Percentiles rank a stretch among this genome's conserved stretches.
These are phyloP conservation scores for Dendrolimus houi DNA, from an alignment of 2,888 invertebrate genomes.

Conservation along the genomic window DNA sequence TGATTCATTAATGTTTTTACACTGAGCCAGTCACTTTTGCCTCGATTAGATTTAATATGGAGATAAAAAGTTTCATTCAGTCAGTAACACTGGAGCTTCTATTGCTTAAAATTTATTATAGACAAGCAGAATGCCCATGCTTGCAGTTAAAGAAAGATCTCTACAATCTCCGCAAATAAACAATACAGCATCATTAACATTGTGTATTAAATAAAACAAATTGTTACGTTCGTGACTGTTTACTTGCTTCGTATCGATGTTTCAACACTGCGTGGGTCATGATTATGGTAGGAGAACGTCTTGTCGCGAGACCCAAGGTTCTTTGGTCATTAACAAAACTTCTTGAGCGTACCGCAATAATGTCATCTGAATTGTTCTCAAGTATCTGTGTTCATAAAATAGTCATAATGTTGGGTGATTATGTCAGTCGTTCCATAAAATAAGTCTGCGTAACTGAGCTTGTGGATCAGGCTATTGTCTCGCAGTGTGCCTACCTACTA, in stretches of 20 bases:
- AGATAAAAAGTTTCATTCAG: too few relatives aligned
- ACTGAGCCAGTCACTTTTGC: too few relatives aligned
- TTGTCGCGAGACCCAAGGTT: constrained; percentile 60
- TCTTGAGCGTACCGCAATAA: constrained; percentile 39
- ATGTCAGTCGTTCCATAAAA: constrained; percentile 57
- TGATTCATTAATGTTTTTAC: too few relatives aligned
- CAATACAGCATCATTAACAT: constrained; percentile 5
- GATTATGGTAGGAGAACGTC: constrained; percentile 51
- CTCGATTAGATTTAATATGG: too few relatives aligned
- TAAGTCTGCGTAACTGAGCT: constrained; percentile 49
- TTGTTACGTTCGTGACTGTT: constrained; percentile 25
- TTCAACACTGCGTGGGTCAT: constrained; percentile 33
- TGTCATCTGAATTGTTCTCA: constrained; percentile 53
- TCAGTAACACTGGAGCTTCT: too few relatives aligned
- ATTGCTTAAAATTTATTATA: too few relatives aligned
- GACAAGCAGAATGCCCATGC: too few relatives aligned
- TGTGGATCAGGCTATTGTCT: constrained; percentile 50
- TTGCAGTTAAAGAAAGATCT: too few relatives aligned
- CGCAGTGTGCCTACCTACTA: constrained; percentile 21
- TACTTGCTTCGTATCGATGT: constrained; percentile 23
- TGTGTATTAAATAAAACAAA: constrained; percentile 19
- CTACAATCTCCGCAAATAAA: background rate
- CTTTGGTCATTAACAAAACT: constrained; percentile 50
- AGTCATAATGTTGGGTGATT: constrained; percentile 55
- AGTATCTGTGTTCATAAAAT: constrained; percentile 39